Evolutionary conservation across 2,797 vertebrate species (phyloP), one percentile per base, ranked within the genome.

Genomic region (Astyanax mexicanus): DNA sequence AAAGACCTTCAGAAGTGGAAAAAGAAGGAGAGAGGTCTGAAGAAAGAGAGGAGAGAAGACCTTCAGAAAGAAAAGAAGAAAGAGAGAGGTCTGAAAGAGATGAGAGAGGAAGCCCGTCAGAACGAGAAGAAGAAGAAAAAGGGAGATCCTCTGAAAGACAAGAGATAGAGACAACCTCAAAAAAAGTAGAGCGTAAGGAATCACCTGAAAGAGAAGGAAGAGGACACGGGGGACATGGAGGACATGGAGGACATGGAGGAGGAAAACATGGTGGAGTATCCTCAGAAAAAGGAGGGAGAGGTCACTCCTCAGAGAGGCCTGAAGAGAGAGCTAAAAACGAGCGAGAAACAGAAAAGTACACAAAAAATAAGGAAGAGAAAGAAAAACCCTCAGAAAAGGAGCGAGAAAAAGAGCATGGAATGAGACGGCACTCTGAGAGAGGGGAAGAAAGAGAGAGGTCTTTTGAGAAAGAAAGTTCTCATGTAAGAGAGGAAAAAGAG

Each of bases 251-350:
- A 51, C 38, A 19, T 29, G 23, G 38, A 23, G 8, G 64, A 64
- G 8, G 62, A 71, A 32, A 54, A 55, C 42, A 79, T 44, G 61
- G 64, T 55, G 49, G 62, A 45, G 72, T 32, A 73, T 45, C 57
- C 8, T 57, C 21, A 42, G 52, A 84, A 65, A 49, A 77, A 32
- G 84, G 78, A 12, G 83, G 40, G 51, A 68, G 32, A n/a, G 23
- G 67, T 32, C 65, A 69, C 45, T 12, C 54, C 37, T 70, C 49
- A 32, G 58, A 69, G 70, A 45, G 27, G 29, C 23, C 38, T 6
- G 42, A 64, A 84, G 60, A 79, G 8, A 8, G 27, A 84, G n/a
- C 3, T 58, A 19, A 25, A 23, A 23, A 79, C 81, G 51, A 57
- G 40, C 27, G 72, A 72, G 67, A 81, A 52, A n/a, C 32, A 58